A percentile compares a stretch with the other conserved stretches of the same genome.
phyloP scores from a whole-genome alignment of 2,797 vertebrate genomes.

The Thalassophryne amazonica region DNA sequence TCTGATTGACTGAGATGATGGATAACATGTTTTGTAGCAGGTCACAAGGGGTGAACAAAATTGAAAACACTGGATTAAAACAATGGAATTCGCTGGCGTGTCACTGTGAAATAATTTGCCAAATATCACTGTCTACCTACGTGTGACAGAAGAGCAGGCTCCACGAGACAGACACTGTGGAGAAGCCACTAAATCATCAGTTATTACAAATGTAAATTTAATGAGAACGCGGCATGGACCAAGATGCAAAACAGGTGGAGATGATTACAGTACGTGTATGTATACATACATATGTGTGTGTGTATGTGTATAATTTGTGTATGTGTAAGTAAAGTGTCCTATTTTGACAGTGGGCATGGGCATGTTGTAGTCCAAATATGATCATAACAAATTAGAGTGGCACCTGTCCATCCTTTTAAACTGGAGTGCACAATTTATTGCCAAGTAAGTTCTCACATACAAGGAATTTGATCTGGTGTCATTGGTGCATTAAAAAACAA shows the following conservation, averaged over 20 bases:
- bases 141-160: constrained; percentile 23
- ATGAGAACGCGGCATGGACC: constrained; percentile 35
- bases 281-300: no score
- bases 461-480: no score
- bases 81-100: constrained; percentile 43
- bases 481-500: no score
- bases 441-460: no score
- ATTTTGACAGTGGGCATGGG: no score
- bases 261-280: no score
- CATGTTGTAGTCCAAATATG: no score
- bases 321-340: no score
- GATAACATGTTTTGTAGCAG: constrained; percentile 16
- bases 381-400: no score
- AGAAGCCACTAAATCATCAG: constrained; percentile 36
- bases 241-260: constrained; percentile 30
- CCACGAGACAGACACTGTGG: constrained; percentile 10
- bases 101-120: constrained; percentile 45
- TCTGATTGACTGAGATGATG: constrained; percentile 27
- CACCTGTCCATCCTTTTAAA: no score
- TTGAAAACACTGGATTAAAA: constrained; percentile 41
- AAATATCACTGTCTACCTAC: constrained; percentile 41
- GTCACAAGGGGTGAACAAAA: constrained; percentile 38
- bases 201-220: constrained; percentile 41
- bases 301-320: no score
- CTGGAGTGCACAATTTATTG: no score